A percentile compares a stretch with the other conserved stretches of the same genome.
phyloP scores from a whole-genome alignment of 2,797 vertebrate species.

The Simalia tracyae region DNA sequence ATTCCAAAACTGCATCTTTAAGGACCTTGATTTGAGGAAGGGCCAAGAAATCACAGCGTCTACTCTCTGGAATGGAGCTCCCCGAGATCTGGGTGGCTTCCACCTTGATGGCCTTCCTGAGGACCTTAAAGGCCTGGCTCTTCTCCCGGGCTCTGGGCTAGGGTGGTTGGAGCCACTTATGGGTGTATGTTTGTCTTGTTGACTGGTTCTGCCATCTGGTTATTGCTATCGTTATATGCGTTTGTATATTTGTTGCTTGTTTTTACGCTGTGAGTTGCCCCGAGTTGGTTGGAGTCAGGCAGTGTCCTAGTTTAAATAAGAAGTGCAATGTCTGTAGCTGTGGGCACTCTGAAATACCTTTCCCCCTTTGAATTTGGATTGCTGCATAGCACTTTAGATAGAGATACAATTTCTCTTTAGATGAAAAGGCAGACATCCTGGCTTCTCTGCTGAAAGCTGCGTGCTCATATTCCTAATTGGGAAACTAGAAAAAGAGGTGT shows the following conservation, averaged over 20 bases:
- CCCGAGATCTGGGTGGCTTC: neutral
- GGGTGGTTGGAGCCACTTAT: neutral
- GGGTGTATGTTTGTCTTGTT: neutral
- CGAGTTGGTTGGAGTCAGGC: neutral
- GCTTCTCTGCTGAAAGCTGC: neutral
- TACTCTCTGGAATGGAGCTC: neutral
- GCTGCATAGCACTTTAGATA: neutral
- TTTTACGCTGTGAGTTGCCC: neutral
- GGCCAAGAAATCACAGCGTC: neutral
- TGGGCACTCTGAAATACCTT: neutral
- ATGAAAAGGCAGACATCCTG: neutral
- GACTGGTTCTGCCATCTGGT: neutral
- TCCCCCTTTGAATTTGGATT: neutral
- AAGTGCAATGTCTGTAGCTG: neutral
- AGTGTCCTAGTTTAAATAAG: neutral
- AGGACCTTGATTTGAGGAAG: neutral
- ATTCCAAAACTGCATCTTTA: neutral
- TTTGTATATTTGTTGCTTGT: neutral
- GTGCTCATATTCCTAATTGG: neutral
- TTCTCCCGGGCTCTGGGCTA: neutral
- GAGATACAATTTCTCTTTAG: neutral
- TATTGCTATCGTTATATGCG: neutral
- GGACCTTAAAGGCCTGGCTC: neutral
- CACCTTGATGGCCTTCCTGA: neutral
- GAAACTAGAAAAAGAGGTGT: neutral